Conservation (phyloP, 2,113 vertebrate genomes). For the Alouatta palliata region DNA sequence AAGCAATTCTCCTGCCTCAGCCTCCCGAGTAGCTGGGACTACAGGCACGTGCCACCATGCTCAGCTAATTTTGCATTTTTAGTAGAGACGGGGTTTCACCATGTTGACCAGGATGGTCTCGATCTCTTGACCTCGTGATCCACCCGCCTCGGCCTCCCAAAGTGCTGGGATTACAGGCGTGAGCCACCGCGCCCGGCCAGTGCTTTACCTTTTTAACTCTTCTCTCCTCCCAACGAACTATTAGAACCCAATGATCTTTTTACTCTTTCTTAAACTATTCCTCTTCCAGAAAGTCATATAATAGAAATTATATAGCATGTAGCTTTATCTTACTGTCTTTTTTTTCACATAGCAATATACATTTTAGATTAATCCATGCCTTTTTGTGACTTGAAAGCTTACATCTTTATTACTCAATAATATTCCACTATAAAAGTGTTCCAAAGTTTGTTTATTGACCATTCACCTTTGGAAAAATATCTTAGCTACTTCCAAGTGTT, state of each 20-base stretch:
- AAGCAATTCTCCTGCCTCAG: too few species aligned
- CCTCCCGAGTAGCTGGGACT: too few species aligned
- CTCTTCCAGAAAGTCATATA: not conserved
- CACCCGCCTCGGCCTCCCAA: too few species aligned
- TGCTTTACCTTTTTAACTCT: not conserved
- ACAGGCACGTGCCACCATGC: too few species aligned
- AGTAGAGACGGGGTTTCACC: too few species aligned
- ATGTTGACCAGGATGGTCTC: too few species aligned
- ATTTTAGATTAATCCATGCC: not conserved
- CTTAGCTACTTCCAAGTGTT: not conserved
- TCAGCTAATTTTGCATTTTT: too few species aligned
- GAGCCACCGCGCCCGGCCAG: too few species aligned
- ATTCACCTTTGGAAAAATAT: not conserved
- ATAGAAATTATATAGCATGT: not conserved
- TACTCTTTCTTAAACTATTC: not conserved
- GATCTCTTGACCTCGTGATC: too few species aligned
- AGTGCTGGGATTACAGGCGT: too few species aligned
- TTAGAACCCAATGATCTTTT: not conserved
- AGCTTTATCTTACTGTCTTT: not conserved
- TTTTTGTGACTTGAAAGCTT: not conserved
- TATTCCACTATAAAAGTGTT: not conserved
- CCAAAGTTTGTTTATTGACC: not conserved
- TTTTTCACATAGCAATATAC: not conserved
- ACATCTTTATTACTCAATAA: not conserved
- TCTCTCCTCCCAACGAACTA: not conserved